phyloP scores from a whole-genome alignment of 2,113 vertebrate species.

The Rynchops niger region DNA sequence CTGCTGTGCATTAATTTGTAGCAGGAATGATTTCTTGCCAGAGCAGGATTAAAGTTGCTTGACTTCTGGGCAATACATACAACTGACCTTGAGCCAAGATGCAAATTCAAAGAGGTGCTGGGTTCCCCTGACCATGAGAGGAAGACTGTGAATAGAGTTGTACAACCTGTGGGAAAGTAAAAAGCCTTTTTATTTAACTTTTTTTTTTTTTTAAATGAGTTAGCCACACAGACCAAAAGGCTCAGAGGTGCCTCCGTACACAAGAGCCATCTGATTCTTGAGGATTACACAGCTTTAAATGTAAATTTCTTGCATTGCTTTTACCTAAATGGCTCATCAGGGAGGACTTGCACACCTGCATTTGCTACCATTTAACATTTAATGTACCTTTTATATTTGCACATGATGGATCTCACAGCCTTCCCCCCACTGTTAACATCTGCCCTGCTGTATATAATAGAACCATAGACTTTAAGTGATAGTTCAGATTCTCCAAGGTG shows the following conservation, averaged over 20 bases:
- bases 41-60: neutral
- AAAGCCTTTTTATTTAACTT: neutral
- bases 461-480: slow-evolving; percentile 32
- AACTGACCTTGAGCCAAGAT: neutral
- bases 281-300: slow-evolving; percentile 35
- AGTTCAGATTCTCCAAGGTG: slow-evolving; percentile 39
- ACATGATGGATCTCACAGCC: slow-evolving; percentile 10
- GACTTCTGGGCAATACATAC: neutral
- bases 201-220: neutral
- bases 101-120: neutral
- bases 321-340: slow-evolving; percentile 41
- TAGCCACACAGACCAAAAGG: neutral
- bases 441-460: slow-evolving; percentile 24
- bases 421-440: slow-evolving; percentile 30
- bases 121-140: neutral
- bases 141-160: neutral
- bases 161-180: neutral
- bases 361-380: slow-evolving; percentile 19
- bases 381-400: slow-evolving; percentile 48
- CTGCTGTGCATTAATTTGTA: neutral
- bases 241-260: neutral
- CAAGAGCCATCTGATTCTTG: slow-evolving; percentile 31
- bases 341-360: slow-evolving; percentile 38
- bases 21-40: neutral
- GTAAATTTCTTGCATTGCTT: slow-evolving; percentile 50